Conservation (phyloP, 2,888 invertebrate species). For the Acronicta psi region DNA sequence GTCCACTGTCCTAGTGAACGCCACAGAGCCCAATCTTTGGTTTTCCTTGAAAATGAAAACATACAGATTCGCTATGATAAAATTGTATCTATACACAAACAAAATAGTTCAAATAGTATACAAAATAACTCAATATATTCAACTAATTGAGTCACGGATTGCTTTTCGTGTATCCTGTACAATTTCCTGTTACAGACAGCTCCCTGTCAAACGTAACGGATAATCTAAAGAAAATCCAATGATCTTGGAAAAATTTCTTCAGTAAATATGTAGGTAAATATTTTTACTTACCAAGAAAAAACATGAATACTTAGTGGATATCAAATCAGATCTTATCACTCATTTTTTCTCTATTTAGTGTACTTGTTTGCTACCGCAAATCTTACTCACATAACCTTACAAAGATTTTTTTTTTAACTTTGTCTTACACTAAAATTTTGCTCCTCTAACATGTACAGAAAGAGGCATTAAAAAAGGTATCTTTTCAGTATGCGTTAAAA, state of each 20-base stretch:
- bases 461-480: too few species aligned
- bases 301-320: conserved; percentile 1
- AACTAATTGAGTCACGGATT: conserved; percentile 59
- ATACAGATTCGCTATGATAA: neutral
- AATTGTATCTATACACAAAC: neutral
- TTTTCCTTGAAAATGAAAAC: too few species aligned
- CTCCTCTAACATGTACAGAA: too few species aligned
- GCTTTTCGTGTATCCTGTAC: conserved; percentile 39
- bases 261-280: conserved; percentile 12
- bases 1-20: too few species aligned
- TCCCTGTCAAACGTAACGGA: conserved; percentile 19
- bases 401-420: too few species aligned
- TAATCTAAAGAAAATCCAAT: conserved; percentile 38
- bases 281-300: conserved; percentile 8
- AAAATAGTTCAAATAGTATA: conserved; percentile 23
- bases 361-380: too few species aligned
- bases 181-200: conserved; percentile 32
- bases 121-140: conserved; percentile 50
- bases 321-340: conserved; percentile 10
- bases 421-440: too few species aligned
- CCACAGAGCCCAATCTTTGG: too few species aligned
- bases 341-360: too few species aligned
- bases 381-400: too few species aligned
- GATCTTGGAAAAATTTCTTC: conserved; percentile 21
- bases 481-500: too few species aligned